Evolutionary conservation across 2,797 vertebrate species (phyloP).

Genomic region (Eulemur rubriventer): DNA sequence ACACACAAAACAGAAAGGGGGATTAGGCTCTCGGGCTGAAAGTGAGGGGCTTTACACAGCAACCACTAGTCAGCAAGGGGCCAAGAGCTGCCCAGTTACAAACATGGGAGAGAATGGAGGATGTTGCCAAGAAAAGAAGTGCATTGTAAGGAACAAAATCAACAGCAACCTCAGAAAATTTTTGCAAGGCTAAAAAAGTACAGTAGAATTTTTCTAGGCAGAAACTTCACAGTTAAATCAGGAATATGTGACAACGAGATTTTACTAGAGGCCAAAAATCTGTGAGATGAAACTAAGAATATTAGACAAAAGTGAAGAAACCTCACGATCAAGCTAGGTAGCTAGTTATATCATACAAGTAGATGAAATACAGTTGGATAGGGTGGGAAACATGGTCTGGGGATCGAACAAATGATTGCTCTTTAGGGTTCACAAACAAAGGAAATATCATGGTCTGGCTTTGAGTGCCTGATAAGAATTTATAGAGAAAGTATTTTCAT

Average conservation of each 20-base stretch:
- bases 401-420: not conserved
- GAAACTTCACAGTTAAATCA: not conserved
- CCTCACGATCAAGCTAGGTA: not conserved
- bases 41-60: not conserved
- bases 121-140: not conserved
- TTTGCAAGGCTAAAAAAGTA: not conserved
- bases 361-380: not conserved
- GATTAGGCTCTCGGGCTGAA: not conserved
- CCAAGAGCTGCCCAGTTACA: not conserved
- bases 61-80: not conserved
- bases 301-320: slow-evolving; percentile 19
- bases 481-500: slow-evolving; percentile 51
- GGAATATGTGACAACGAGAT: not conserved
- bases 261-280: not conserved
- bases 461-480: slow-evolving; percentile 14
- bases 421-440: slow-evolving; percentile 37
- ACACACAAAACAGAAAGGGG: not conserved
- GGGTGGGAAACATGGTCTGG: not conserved
- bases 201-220: not conserved
- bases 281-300: not conserved
- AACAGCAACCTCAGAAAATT: not conserved
- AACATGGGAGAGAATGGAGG: not conserved
- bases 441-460: not conserved
- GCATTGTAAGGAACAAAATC: not conserved
- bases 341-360: not conserved